Evolutionary conservation across 2,888 invertebrate genomes (phyloP).

Genomic region (Papilio gigon): DNA sequence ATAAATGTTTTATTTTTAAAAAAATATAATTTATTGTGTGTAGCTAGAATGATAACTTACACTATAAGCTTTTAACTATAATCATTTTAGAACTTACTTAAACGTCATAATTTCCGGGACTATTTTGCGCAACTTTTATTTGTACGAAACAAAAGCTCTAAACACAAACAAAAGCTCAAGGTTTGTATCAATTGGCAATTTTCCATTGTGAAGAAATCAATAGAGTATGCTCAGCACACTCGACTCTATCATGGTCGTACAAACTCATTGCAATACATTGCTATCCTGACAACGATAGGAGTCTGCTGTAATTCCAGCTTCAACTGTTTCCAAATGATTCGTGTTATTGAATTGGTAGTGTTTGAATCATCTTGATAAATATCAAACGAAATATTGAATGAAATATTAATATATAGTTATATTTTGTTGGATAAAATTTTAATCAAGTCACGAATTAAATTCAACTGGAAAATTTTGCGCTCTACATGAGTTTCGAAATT

Average conservation of each 20-base stretch:
- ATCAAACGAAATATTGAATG: no score
- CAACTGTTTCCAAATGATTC: neutral
- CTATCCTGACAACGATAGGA: neutral
- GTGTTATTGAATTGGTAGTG: no score
- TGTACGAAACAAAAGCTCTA: conserved; percentile 2
- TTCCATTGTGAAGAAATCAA: conserved; percentile 19
- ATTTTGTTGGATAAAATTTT: neutral
- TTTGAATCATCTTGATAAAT: no score
- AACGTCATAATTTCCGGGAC: neutral
- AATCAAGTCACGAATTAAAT: neutral
- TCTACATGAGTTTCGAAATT: conserved; percentile 2
- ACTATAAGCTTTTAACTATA: neutral
- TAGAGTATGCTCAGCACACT: neutral
- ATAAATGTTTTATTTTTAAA: neutral
- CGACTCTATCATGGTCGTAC: neutral
- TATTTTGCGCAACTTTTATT: neutral
- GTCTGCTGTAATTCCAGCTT: neutral
- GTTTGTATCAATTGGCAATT: conserved; percentile 14
- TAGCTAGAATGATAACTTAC: neutral
- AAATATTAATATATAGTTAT: neutral
- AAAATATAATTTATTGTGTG: neutral
- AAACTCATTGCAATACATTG: neutral
- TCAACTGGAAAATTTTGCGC: neutral
- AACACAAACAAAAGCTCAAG: conserved; percentile 10
- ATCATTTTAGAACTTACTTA: no score